phyloP scores from a whole-genome alignment of 1,140 invertebrate species.

The Homalodisca vitripennis region DNA sequence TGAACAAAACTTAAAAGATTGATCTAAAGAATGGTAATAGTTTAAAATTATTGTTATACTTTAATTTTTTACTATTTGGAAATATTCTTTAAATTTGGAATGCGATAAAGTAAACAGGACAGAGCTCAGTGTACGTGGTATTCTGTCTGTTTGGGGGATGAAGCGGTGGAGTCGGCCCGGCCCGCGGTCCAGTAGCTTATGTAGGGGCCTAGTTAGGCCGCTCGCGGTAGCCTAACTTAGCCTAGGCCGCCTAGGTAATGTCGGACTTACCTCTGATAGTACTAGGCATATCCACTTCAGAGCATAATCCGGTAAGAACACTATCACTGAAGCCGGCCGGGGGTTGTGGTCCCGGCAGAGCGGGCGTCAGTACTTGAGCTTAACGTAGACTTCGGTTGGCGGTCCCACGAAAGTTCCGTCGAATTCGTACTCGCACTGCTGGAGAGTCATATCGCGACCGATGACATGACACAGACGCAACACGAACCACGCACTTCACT shows the following conservation, averaged over 20 bases:
- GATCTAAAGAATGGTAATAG: no score
- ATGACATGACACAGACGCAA: slow-evolving; percentile 1
- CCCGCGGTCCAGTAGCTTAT: no score
- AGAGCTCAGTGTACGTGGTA: neutral
- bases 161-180: neutral
- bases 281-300: slow-evolving; percentile 32
- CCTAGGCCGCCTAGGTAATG: no score
- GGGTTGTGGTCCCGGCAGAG: neutral
- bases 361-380: slow-evolving; percentile 24
- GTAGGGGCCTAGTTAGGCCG: no score
- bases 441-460: slow-evolving; percentile 17
- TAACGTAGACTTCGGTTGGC: slow-evolving; percentile 9
- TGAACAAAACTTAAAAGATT: no score
- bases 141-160: neutral
- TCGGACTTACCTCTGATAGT: slow-evolving; percentile 30
- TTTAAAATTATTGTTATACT: no score
- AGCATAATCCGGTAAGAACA: slow-evolving; percentile 19
- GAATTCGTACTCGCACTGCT: slow-evolving; percentile 30
- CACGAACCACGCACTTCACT: neutral
- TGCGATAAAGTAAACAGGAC: no score
- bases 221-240: no score
- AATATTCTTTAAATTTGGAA: no score
- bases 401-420: slow-evolving; percentile 33
- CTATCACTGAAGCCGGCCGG: no score
- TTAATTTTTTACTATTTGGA: no score